Percentiles rank a stretch among this genome's conserved stretches.
These are phyloP conservation scores for Biston betularia DNA, from an alignment of 2,888 invertebrate species.

Conservation along the genomic window DNA sequence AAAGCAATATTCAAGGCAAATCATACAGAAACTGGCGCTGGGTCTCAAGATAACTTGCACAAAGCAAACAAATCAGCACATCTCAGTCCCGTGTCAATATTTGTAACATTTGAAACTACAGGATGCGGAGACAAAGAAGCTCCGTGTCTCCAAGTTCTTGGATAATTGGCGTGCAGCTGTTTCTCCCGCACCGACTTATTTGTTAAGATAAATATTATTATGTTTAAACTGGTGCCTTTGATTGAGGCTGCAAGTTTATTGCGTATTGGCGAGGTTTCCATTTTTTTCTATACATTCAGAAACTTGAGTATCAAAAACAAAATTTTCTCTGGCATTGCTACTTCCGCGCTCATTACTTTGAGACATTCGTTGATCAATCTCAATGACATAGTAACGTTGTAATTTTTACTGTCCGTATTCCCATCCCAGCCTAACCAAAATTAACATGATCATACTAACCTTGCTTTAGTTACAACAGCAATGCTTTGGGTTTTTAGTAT, in stretches of 20 bases:
- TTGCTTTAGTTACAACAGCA: no score
- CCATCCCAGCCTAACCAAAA: no score
- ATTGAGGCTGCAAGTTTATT: not conserved
- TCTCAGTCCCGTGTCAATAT: constrained; percentile 13
- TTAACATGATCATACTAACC: no score
- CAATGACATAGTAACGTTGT: no score
- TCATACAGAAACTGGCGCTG: not conserved
- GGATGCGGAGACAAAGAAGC: constrained; percentile 15
- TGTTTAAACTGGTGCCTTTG: constrained; percentile 8
- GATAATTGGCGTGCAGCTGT: constrained; percentile 13
- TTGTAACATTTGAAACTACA: constrained; percentile 10
- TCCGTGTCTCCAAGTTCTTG: not conserved
- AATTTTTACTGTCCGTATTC: no score
- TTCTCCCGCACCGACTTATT: constrained; percentile 3
- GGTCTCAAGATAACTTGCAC: constrained; percentile 3
- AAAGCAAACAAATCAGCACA: constrained; percentile 8
- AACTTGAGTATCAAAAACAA: no score
- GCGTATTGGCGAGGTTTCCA: not conserved
- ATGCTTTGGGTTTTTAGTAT: no score
- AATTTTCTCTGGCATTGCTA: no score
- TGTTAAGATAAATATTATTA: constrained; percentile 8
- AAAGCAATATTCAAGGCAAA: not conserved
- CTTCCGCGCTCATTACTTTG: no score
- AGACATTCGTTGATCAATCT: no score
- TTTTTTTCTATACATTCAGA: no score